Base-by-base conservation (phyloP, 2,888 invertebrate species). In the Nudaria mundana region DNA sequence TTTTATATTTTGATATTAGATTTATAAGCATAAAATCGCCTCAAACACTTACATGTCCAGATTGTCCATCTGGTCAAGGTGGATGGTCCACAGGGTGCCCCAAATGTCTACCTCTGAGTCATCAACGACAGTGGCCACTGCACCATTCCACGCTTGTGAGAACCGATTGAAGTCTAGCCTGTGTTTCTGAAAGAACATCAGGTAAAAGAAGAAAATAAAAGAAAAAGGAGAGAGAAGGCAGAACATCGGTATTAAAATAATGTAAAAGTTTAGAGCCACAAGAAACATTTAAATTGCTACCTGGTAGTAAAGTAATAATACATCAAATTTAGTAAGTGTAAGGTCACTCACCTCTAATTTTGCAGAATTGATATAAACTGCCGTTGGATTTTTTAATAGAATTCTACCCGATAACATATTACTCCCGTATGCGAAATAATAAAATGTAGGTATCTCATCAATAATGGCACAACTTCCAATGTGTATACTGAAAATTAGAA, bases 351-450 rank as follows among this genome's bases (percentile, higher is more conserved):
- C 93, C 64, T 90, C 71, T 26, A 95, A 76, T 66, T 89, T 87
- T 1, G 92, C 96, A 24, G 91, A 87, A n/a, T 90, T 89, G 52
- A 89, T 88, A 50, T 92, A 89, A 10, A 83, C 68, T 0, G 94
- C 94, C 1, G 92, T 90, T 5, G 94, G 94, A 75, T 94, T 95
- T 47, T 92, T 91, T 8, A 95, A 85, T 48, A 91, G 93, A 48
- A 97, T 92, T 44, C 97, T 86, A 67, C 92, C 91, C 0, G 90
- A 74, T 33, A 95, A 78, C 66, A 97, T 86, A 76, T 97, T 97
- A 44, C 57, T 57, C 4, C 57, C 57, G 35, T 57, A 57, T 2
- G 52, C 57, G 26, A 22, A 70, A 12, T 57, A 57, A 40, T 44
- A 52, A 40, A 56, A 40, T 10, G 40, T 48, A 7, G 37, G 41